Evolutionary conservation across 2,113 vertebrate genomes (phyloP), one percentile per base, ranked within the genome.

Genomic region (Albula glossodonta): DNA sequence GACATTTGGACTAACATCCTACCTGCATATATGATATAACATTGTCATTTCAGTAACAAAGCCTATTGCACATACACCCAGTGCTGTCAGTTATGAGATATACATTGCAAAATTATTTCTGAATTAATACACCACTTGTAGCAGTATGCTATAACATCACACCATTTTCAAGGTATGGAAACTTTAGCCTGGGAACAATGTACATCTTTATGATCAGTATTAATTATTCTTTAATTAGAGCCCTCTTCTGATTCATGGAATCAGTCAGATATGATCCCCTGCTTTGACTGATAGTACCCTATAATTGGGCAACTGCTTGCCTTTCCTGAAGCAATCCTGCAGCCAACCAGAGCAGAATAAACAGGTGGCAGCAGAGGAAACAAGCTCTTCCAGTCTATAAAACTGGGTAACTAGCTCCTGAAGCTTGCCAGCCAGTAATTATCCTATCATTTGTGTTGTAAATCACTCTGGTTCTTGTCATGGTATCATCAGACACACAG

Each of bases 371-470:
- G 78, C 25, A 12, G 56, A 91, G 89, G 92, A 93, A 92, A 95
- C 95, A 92, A 88, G 95, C 92, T 93, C 90, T 89, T 91, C 94
- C 89, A 92, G 92, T 94, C 93, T 88, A 86, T 94, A 93, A 94
- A 94, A 81, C 87, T 82, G 88, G 88, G 90, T 91, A 90, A 91
- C 90, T 88, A 90, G 87, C 92, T 89, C 88, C 90, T 89, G 86
- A 57, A 82, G 87, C 85, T 87, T 86, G 80, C 83, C 83, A 93
- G 88, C 91, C 92, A 86, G 51, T 91, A 93, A 95, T 95, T 95
- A 95, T 86, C 90, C 88, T 85, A 88, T 95, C 93, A 92, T 87
- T 89, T 84, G 83, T 15, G 87, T 83, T 91, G 78, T 95, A 94
- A 94, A 95, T 95, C 93, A 93, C 74, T 60, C 89, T 78, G 50